Evolutionary conservation across 2,888 invertebrate species (phyloP), one percentile per base, ranked within the genome.

Genomic region (Celastrina argiolus): DNA sequence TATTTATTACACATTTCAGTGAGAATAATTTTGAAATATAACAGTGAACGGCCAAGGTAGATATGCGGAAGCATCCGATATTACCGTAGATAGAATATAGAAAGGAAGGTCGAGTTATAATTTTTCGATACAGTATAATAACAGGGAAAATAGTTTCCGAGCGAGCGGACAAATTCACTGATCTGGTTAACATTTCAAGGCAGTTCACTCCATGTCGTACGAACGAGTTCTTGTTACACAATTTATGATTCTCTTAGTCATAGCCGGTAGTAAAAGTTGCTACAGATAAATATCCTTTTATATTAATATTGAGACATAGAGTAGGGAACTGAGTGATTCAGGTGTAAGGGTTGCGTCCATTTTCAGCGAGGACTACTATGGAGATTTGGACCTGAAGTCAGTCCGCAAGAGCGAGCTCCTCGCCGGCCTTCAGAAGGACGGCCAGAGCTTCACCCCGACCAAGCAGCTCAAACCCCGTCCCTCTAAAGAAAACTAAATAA

Each of bases 331-430:
- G 76, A 76, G 78, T 65, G 39, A 74, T 77, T 78, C 81, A 82
- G 85, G 86, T 81, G 84, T 89, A 89, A 89, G 88, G 84, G 86
- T 74, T 81, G 83, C 87, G 82, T 89, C 82, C 85, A 83, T 88
- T 89, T 94, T 93, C 96, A 97, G 97, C 93, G 97, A 97, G 94
- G 97, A 97, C 95, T 97, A 97, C 94, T 97, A 97, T 84, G 97
- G 97, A 76, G 97, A 97, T 91, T 92, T 97, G 94, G 97, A 97
- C 92, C 93, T 97, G 93, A 97, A 97, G 95, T 94, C 95, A 92
- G 96, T 97, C 94, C 95, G 97, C 92, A 97, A 97, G 94, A 96
- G 96, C 92, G 97, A 97, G 91, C 94, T 97, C 78, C 94, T 96
- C 83, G 94, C 96, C 79, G 97, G 97, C 78, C 93, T 96, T 79